These are phyloP conservation scores for Tachina grossa DNA, from an alignment of 2,888 invertebrate species.

Conservation along the genomic window DNA sequence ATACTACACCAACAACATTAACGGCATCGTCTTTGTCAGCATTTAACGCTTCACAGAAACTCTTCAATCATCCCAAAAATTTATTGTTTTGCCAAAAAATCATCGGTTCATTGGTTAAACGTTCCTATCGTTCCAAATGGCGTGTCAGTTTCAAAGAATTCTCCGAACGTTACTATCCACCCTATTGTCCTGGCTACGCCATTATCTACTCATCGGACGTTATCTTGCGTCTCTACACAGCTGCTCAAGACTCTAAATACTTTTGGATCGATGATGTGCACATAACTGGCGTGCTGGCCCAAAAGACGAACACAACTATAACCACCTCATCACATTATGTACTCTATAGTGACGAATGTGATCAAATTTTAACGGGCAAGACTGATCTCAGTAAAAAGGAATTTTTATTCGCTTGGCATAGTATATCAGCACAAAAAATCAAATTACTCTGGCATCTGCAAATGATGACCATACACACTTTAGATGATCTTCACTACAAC, in stretches of 20 bases:
- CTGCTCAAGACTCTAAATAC: constrained; percentile 86
- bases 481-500: constrained; percentile 46
- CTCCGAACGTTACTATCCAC: constrained; percentile 86
- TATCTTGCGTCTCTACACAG: constrained; percentile 84
- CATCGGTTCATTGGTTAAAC: constrained; percentile 84
- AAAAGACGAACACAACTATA: constrained; percentile 84
- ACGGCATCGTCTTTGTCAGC: constrained; percentile 55
- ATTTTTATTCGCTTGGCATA: constrained; percentile 82
- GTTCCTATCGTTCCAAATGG: constrained; percentile 90
- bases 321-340: constrained; percentile 79
- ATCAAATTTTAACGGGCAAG: constrained; percentile 75
- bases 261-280: constrained; percentile 94
- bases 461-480: constrained; percentile 53
- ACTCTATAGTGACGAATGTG: constrained; percentile 74
- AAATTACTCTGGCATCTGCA: constrained; percentile 82
- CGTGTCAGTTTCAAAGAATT: constrained; percentile 88
- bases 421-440: constrained; percentile 82
- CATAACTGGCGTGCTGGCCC: constrained; percentile 87
- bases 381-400: constrained; percentile 76
- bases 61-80: constrained; percentile 81
- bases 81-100: constrained; percentile 87
- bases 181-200: constrained; percentile 90
- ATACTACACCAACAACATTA: constrained; percentile 4
- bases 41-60: constrained; percentile 60
- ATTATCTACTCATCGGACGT: constrained; percentile 87